Conservation (phyloP, 1,140 invertebrate species). For the Phymorhynchus buccinoides region DNA sequence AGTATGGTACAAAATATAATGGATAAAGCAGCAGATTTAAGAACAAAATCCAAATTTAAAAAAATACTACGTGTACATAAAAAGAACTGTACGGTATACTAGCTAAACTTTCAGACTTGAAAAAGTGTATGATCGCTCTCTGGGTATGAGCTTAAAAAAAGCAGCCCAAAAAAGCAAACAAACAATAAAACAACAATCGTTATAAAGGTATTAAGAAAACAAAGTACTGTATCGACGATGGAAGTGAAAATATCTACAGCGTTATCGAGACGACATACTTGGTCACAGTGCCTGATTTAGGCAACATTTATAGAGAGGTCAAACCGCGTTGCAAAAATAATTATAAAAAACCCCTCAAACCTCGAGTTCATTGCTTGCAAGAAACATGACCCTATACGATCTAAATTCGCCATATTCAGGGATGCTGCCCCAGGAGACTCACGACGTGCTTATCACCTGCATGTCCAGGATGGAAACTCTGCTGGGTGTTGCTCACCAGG, state of each 20-base stretch:
- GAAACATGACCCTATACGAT: conserved; percentile 1
- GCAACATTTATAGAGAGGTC: background rate
- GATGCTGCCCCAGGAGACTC: background rate
- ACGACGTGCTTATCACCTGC: conserved; percentile 4
- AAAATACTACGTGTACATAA: too few relatives aligned
- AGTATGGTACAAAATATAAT: too few relatives aligned
- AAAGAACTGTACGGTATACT: too few relatives aligned
- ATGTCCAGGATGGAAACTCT: background rate
- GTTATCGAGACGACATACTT: background rate
- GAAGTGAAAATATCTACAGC: background rate
- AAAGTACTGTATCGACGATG: too few relatives aligned
- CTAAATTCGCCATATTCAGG: background rate
- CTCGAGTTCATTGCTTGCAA: background rate
- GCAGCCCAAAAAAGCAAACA: too few relatives aligned
- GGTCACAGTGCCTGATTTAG: background rate
- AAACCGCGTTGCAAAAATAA: background rate
- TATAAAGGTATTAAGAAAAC: too few relatives aligned
- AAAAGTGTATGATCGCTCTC: too few relatives aligned
- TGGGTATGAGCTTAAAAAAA: too few relatives aligned
- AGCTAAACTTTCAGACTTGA: too few relatives aligned
- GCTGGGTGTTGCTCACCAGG: background rate
- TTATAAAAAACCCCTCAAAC: background rate
- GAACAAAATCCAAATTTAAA: too few relatives aligned
- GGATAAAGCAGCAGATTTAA: too few relatives aligned
- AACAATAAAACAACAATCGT: too few relatives aligned